Conservation (phyloP, 2,113 vertebrate genomes). For the Anoplopoma fimbria region DNA sequence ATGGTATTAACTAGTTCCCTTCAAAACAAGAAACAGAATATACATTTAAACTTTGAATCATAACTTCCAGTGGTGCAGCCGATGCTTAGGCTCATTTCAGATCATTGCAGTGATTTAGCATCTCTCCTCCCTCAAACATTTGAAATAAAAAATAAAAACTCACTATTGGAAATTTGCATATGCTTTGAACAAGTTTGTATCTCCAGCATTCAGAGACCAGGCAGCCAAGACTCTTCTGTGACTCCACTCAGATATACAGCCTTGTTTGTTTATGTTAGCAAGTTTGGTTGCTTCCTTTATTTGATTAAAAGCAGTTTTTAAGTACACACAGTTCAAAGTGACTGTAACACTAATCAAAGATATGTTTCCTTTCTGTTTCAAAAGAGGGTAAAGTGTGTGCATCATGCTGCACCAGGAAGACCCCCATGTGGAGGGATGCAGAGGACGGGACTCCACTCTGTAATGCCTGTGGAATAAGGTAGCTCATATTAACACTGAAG, state of each 20-base stretch:
- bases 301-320: not conserved
- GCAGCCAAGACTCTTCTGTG: not conserved
- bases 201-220: not conserved
- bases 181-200: not conserved
- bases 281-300: not conserved
- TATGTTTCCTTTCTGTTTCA: not conserved
- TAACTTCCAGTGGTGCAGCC: not conserved
- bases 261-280: not conserved
- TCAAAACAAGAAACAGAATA: not conserved
- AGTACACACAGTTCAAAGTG: not conserved
- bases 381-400: slow-evolving; percentile 86
- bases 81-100: not conserved
- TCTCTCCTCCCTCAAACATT: not conserved
- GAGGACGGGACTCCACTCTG: slow-evolving; percentile 93
- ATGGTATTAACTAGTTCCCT: not conserved
- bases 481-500: not conserved
- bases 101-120: not conserved
- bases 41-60: not conserved
- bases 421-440: slow-evolving; percentile 92
- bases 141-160: slow-evolving; percentile 4
- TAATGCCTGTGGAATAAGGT: slow-evolving; percentile 95
- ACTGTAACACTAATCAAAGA: not conserved
- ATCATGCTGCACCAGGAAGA: slow-evolving; percentile 90
- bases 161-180: not conserved
- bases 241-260: not conserved